These are phyloP conservation scores for Cherax quadricarinatus DNA, from an alignment of 1,140 invertebrate species.

Conservation along the genomic window DNA sequence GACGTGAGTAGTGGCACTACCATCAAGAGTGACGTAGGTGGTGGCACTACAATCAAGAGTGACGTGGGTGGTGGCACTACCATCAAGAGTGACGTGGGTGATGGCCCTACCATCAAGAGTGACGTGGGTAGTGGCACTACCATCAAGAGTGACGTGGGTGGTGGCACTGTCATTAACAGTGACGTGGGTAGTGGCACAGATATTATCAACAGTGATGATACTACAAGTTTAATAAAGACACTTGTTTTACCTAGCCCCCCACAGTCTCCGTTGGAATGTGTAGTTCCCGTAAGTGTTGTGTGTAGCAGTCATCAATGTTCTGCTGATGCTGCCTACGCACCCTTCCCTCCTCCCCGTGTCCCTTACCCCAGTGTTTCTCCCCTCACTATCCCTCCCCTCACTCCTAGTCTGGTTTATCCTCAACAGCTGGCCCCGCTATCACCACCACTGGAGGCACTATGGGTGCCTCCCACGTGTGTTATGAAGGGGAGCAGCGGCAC, in stretches of 20 bases:
- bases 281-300: neutral
- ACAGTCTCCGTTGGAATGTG: neutral
- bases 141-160: no score
- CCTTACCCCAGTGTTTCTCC: neutral
- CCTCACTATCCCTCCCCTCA: neutral
- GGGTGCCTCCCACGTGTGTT: neutral
- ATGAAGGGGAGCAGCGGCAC: neutral
- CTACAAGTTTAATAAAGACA: neutral
- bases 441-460: neutral
- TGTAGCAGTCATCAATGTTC: neutral
- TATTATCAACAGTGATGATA: neutral
- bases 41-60: no score
- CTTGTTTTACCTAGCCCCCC: neutral
- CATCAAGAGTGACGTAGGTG: no score
- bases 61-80: no score
- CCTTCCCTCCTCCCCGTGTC: neutral
- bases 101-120: no score
- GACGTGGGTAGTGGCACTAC: no score
- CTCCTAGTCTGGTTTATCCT: neutral
- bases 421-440: conserved; percentile 37
- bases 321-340: neutral
- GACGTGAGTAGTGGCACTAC: no score
- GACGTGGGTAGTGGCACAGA: no score
- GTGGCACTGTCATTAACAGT: no score
- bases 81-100: no score